Evolutionary conservation across 2,113 vertebrate genomes (phyloP).

Genomic region (Pogona vitticeps): DNA sequence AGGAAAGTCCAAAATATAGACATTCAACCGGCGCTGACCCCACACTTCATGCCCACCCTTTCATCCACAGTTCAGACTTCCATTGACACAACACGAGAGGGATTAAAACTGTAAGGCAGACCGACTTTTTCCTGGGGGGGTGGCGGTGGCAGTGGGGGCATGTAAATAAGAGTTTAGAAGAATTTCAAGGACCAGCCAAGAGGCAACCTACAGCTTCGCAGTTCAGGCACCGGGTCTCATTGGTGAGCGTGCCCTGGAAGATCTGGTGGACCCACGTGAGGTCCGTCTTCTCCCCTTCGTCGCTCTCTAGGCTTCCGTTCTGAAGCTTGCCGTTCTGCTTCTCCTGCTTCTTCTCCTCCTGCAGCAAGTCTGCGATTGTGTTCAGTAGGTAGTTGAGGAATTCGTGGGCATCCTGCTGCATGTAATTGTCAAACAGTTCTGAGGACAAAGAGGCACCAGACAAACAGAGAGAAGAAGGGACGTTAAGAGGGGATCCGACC

Average conservation of each 20-base stretch:
- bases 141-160: too few relatives aligned
- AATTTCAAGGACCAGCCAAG: neutral
- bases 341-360: slow-evolving; percentile 79
- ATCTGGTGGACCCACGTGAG: slow-evolving; percentile 94
- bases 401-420: slow-evolving; percentile 94
- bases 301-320: slow-evolving; percentile 77
- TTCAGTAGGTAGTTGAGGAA: slow-evolving; percentile 95
- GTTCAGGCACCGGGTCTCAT: slow-evolving; percentile 94
- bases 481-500: neutral
- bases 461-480: neutral
- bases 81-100: neutral
- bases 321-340: slow-evolving; percentile 77
- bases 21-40: too few relatives aligned
- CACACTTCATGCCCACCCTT: too few relatives aligned
- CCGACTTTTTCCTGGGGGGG: too few relatives aligned
- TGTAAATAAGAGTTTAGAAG: neutral
- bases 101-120: too few relatives aligned
- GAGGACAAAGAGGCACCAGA: slow-evolving; percentile 34
- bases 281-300: slow-evolving; percentile 83
- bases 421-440: slow-evolving; percentile 95
- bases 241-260: slow-evolving; percentile 94
- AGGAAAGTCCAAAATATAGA: neutral
- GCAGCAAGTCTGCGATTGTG: slow-evolving; percentile 91
- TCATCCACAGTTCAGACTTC: neutral
- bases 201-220: slow-evolving; percentile 87